Evolutionary conservation across 1,140 invertebrate genomes (phyloP).

Genomic region (Lucilia sericata): DNA sequence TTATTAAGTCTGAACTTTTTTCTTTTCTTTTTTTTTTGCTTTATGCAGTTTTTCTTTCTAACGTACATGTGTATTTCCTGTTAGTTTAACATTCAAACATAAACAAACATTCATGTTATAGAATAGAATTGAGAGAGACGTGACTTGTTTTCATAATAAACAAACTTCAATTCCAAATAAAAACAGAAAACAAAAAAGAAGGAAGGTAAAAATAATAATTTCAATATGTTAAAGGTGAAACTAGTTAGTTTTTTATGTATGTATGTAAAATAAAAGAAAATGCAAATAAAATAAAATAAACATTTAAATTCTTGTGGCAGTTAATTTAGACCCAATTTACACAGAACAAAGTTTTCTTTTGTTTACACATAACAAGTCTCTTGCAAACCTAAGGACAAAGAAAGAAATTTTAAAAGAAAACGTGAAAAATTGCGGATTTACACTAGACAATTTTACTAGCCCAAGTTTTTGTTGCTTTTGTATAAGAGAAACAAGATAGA

Average conservation of each 20-base stretch:
- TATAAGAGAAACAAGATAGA: no score
- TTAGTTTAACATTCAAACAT: neutral
- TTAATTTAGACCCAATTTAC: neutral
- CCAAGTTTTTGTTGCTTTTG: no score
- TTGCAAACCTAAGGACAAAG: no score
- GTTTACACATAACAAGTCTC: no score
- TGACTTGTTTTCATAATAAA: conserved; percentile 7
- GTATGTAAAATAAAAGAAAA: neutral
- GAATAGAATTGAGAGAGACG: neutral
- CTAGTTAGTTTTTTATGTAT: neutral
- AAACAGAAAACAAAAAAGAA: neutral
- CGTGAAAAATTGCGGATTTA: no score
- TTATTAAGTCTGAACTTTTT: neutral
- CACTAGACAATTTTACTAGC: no score
- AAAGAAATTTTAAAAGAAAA: no score
- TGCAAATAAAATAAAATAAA: neutral
- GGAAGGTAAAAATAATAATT: neutral
- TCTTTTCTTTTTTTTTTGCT: neutral
- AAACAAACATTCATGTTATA: neutral
- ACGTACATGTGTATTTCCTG: neutral
- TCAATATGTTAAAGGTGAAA: conserved; percentile 17
- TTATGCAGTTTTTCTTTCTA: neutral
- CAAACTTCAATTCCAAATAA: neutral
- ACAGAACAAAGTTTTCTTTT: no score
- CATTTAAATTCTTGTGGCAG: neutral